Base-by-base conservation (phyloP, 2,888 invertebrate species). In the Drosophila algonquin region DNA sequence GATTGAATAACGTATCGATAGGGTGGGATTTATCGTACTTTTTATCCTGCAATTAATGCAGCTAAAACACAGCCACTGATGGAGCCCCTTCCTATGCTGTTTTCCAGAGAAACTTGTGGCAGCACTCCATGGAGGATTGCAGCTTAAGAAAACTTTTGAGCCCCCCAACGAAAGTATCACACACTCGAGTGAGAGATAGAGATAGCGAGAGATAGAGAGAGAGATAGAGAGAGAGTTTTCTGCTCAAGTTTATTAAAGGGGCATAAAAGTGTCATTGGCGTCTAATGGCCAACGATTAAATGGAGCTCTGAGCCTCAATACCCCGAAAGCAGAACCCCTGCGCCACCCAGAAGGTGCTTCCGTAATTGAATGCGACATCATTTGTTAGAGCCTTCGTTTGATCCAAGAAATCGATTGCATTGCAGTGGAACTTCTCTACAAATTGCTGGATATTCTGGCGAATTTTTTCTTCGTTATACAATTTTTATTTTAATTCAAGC, bases 221-320 rank as follows among this genome's bases (percentile, higher is more conserved):
- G 10, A 8, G 30, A 32, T 3, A 10, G 32, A 10, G 32, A 10
- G 10, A 35, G 35, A 35, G 12, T 12, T 1, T 5, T 40, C 81
- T 76, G 70, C 18, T 18, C 18, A 76, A 89, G 89, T 89, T 87
- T 89, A 89, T 89, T 87, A 87, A 86, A 87, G 86, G 82, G 82
- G 80, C 89, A 84, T 89, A 89, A 89, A 89, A 89, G 86, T 89
- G 87, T 82, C 89, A 77, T 89, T 85, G 79, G 75, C 79, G 77
- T 73, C 78, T 89, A 89, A 89, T 89, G 87, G 74, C 59, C 53
- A 64, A 70, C 81, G 83, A 87, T 89, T 85, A 87, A 83, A 76
- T 78, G 73, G 35, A 67, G 44, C 74, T 74, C 67, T 71, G 79
- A 87, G 63, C 44, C 65, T 47, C 50, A 30, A 7, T 61, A 53